Evolutionary conservation across 2,888 invertebrate genomes (phyloP).

Genomic region (Chrysodeixis includens): DNA sequence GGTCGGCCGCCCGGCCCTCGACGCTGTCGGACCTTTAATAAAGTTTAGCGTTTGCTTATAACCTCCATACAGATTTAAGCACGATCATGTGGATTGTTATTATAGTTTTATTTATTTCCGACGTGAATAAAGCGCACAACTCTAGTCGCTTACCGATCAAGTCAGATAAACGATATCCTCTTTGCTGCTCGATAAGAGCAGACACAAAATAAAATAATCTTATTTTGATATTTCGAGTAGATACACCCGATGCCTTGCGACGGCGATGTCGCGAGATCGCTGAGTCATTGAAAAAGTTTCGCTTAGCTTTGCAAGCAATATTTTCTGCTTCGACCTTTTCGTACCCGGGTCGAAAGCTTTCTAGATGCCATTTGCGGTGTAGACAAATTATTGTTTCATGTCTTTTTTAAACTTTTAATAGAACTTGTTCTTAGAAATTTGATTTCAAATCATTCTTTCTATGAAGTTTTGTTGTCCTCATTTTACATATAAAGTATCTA

Average conservation of each 20-base stretch:
- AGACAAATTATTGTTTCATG: constrained; percentile 51
- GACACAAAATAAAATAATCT: constrained; percentile 75
- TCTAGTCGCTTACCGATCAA: constrained; percentile 56
- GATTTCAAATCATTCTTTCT: neutral
- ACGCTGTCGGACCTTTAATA: constrained; percentile 79
- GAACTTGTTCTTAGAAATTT: neutral
- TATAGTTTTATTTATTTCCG: constrained; percentile 54
- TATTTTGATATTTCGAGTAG: constrained; percentile 78
- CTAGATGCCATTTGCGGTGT: constrained; percentile 63
- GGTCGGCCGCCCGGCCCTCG: constrained; percentile 76
- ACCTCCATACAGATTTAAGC: constrained; percentile 68
- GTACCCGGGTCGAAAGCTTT: constrained; percentile 58
- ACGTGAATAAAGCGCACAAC: constrained; percentile 47
- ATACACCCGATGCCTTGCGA: constrained; percentile 70
- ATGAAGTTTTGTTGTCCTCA: neutral
- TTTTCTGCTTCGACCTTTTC: constrained; percentile 73
- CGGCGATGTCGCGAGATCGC: constrained; percentile 69
- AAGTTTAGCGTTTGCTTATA: constrained; percentile 77
- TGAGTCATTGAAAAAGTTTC: constrained; percentile 80
- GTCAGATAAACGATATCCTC: constrained; percentile 63
- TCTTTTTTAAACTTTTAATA: constrained; percentile 16
- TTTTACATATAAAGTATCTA: constrained; percentile 1
- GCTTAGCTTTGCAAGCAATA: constrained; percentile 74
- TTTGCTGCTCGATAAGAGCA: constrained; percentile 63
- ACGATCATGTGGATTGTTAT: constrained; percentile 68